Conservation (phyloP, 2,888 invertebrate species). For the Nebria salina region DNA sequence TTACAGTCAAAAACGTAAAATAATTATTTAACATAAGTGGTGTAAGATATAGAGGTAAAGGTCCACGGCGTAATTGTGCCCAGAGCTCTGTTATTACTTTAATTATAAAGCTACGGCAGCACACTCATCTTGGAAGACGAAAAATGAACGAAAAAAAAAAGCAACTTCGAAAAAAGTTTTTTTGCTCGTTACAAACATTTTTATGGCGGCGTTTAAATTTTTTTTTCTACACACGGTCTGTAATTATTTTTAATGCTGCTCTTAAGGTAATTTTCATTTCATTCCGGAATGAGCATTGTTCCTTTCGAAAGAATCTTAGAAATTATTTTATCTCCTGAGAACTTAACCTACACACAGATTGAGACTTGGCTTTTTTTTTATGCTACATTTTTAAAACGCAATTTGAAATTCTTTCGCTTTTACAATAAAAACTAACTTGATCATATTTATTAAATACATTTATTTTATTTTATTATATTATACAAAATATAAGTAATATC, state of each 20-base stretch:
- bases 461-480: too few relatives aligned
- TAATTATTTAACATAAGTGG: slow-evolving; percentile 9
- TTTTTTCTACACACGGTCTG: slow-evolving; percentile 47
- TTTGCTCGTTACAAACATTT: slow-evolving; percentile 48
- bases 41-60: slow-evolving; percentile 13
- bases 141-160: slow-evolving; percentile 19
- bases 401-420: too few relatives aligned
- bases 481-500: too few relatives aligned
- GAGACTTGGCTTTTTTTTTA: not conserved
- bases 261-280: slow-evolving; percentile 46
- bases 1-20: not conserved
- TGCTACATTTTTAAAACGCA: not conserved
- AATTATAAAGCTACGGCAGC: slow-evolving; percentile 51
- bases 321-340: not conserved
- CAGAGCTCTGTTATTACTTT: slow-evolving; percentile 52
- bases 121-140: slow-evolving; percentile 29
- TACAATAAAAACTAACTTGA: too few relatives aligned
- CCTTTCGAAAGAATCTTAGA: slow-evolving; percentile 8
- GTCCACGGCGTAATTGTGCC: slow-evolving; percentile 30
- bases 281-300: slow-evolving; percentile 37
- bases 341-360: not conserved
- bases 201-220: slow-evolving; percentile 49
- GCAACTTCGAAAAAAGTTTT: slow-evolving; percentile 49
- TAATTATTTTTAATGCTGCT: slow-evolving; percentile 51
- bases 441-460: too few relatives aligned